Evolutionary conservation across 2,888 invertebrate species (phyloP), one percentile per base, ranked within the genome.

Genomic region (Spialia ferax): DNA sequence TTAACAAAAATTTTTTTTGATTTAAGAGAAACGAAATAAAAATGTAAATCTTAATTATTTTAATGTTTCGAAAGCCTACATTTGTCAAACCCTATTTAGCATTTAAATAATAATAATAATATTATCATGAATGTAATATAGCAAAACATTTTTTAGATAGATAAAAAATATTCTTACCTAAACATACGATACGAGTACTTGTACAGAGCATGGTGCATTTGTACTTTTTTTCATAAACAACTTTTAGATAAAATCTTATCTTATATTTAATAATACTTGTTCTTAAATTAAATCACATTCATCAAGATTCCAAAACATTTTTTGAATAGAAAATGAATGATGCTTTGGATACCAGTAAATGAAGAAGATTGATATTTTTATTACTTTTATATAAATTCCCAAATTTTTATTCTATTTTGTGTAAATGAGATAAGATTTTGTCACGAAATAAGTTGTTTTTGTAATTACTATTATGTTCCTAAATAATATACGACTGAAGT

Each of bases 381-480:
- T 11, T 2, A 11, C 35, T 0, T 10, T 35, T 1, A 11, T 11
- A 35, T 26, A 26, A 26, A 26, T 26, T 26, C 26, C 3, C 26
- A 26, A 6, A 26, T 26, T 6, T 26, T 26, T 26, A 26, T 6
- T 4, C 6, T 26, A 26, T 26, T 26, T 26, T 26, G 11, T 11
- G 8, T 13, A 35, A 35, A 13, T 48, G 29, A 63, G 55, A 55
- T 63, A 56, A 63, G 45, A 56, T 63, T 63, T 56, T 55, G 15
- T 63, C 18, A 3, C 26, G 61, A 57, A 48, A 38, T 56, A 71
- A 69, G 63, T 72, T 71, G 72, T 74, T 65, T 71, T 66, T 85
- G 80, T 85, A 85, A 82, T 79, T 81, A 63, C 56, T 63, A 7
- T 32, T 50, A 81, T 84, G 87, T 88, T 86, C 86, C 86, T 87